These are phyloP conservation scores for Coranthus polyacanthus DNA, from an alignment of 2,797 vertebrate genomes.

Conservation along the genomic window DNA sequence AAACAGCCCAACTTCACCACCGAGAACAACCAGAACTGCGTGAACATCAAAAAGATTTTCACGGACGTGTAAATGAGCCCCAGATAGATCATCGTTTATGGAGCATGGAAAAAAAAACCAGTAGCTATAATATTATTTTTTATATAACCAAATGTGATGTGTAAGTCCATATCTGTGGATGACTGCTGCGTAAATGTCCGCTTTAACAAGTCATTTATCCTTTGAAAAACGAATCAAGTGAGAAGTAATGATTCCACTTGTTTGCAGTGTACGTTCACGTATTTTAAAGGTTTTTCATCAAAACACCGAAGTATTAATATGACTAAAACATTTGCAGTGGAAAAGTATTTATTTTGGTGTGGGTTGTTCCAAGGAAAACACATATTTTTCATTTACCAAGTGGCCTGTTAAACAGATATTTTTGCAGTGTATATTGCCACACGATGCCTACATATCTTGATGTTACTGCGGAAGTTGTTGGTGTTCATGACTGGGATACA, in stretches of 20 bases:
- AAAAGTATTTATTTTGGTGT: not conserved
- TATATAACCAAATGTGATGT: slow-evolving; percentile 60
- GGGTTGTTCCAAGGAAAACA: not conserved
- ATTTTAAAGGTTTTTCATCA: slow-evolving; percentile 29
- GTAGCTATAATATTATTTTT: slow-evolving; percentile 54
- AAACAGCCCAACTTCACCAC: slow-evolving; percentile 90
- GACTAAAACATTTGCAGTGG: slow-evolving; percentile 1
- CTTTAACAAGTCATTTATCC: slow-evolving; percentile 52
- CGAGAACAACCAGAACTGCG: slow-evolving; percentile 94
- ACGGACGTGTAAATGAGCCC: slow-evolving; percentile 90
- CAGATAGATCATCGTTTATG: slow-evolving; percentile 6
- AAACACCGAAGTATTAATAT: slow-evolving; percentile 28
- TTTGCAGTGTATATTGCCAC: slow-evolving; percentile 49
- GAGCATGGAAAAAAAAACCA: slow-evolving; percentile 52
- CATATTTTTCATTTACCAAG: not conserved
- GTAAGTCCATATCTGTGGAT: slow-evolving; percentile 77
- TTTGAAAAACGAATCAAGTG: not conserved
- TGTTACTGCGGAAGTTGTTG: slow-evolving; percentile 54
- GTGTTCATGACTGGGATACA: slow-evolving; percentile 61
- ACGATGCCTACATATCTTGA: slow-evolving; percentile 72
- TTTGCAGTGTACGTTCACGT: slow-evolving; percentile 7
- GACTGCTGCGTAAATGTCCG: slow-evolving; percentile 50
- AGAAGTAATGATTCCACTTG: not conserved
- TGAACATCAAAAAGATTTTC: slow-evolving; percentile 96
- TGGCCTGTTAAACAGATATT: slow-evolving; percentile 58